Conservation (phyloP, 2,113 vertebrate genomes). For the Limnothrissa miodon region DNA sequence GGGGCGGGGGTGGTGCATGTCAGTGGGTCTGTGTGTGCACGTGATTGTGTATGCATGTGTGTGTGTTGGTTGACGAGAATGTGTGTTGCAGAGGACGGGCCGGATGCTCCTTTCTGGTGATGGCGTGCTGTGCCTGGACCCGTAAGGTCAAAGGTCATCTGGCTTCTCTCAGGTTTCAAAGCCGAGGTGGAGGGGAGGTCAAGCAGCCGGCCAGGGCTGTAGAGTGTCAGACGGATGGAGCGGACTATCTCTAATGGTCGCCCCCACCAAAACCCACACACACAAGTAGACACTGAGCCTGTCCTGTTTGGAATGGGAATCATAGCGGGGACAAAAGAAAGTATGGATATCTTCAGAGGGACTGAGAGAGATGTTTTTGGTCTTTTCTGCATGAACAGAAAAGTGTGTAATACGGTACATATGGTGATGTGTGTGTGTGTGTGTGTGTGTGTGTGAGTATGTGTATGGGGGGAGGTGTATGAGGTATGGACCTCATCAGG, state of each 20-base stretch:
- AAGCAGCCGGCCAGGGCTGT: background rate
- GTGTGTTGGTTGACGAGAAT: background rate
- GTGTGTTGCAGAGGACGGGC: background rate
- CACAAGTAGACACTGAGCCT: background rate
- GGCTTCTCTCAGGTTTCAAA: conserved; percentile 8
- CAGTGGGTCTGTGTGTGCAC: background rate
- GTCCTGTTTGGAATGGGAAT: background rate
- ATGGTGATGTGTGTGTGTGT: background rate
- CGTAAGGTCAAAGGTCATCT: conserved; percentile 1
- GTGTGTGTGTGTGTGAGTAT: background rate
- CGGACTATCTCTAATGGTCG: background rate
- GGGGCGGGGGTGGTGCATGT: background rate
- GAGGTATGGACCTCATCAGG: conserved; percentile 6
- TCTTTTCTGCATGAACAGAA: background rate
- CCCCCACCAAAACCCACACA: background rate
- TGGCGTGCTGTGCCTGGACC: background rate
- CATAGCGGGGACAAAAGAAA: background rate
- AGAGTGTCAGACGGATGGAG: background rate
- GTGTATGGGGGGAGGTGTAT: background rate
- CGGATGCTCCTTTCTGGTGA: background rate
- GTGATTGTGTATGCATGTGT: background rate
- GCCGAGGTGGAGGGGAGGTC: background rate
- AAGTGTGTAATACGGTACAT: no score
- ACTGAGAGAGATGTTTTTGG: background rate
- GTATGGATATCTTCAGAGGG: background rate